A percentile compares a stretch with the other conserved stretches of the same genome.
phyloP scores from a whole-genome alignment of 1,140 invertebrate species.

The Scaptomyza montana region DNA sequence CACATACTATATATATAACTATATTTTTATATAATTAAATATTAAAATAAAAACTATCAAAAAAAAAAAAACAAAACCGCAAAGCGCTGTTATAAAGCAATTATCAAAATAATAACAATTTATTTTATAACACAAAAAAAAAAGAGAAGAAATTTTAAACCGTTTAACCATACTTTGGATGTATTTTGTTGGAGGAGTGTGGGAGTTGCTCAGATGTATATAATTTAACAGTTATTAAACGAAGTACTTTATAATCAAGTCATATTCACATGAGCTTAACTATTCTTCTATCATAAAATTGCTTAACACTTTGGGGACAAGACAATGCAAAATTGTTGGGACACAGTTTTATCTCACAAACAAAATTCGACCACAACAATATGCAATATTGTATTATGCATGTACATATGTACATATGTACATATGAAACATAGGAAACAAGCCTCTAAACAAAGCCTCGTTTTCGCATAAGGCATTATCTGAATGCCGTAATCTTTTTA shows the following conservation, averaged over 20 bases:
- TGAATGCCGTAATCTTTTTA: conserved; percentile 2
- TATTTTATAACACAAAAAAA: no score
- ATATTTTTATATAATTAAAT: conserved; percentile 10
- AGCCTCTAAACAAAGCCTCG: conserved; percentile 7
- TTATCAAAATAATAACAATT: conserved; percentile 3
- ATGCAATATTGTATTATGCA: conserved; percentile 4
- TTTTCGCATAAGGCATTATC: background rate
- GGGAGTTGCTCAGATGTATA: no score
- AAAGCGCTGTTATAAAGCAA: background rate
- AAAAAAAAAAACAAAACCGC: conserved; percentile 24
- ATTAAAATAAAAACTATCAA: conserved; percentile 29
- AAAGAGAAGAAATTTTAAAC: no score
- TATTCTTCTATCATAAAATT: no score
- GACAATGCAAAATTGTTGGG: conserved; percentile 19
- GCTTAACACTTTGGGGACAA: background rate
- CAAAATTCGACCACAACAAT: no score
- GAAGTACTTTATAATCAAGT: no score
- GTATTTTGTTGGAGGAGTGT: no score
- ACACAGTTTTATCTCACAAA: conserved; percentile 15
- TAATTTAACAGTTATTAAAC: no score
- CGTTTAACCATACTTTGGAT: no score
- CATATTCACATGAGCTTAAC: no score
- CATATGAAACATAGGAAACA: conserved; percentile 14
- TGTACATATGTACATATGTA: conserved; percentile 1
- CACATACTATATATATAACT: conserved; percentile 32